Evolutionary conservation across 1,140 invertebrate species (phyloP).

Genomic region (Drosophila leontia): DNA sequence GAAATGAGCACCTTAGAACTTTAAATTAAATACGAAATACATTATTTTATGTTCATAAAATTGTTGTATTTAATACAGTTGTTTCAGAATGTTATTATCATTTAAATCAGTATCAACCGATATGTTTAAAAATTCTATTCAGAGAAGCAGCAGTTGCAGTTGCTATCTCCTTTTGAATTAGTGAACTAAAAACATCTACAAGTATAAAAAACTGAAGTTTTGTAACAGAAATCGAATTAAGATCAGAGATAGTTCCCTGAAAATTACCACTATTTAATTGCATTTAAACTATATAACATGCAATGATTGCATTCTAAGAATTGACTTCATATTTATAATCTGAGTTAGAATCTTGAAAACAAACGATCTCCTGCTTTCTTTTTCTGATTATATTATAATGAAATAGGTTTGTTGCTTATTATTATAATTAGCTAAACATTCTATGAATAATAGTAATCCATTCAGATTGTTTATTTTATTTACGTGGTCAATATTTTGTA

Average conservation of each 20-base stretch:
- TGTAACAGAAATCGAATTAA: background rate
- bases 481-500: constrained; percentile 10
- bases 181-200: background rate
- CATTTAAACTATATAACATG: background rate
- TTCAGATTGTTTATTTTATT: background rate
- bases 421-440: background rate
- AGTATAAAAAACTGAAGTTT: background rate
- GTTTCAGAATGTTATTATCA: background rate
- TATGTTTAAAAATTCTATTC: too few relatives aligned
- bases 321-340: background rate
- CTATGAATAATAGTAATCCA: background rate
- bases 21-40: too few relatives aligned
- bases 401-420: background rate
- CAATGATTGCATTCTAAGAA: background rate
- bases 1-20: too few relatives aligned
- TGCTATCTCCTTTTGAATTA: background rate
- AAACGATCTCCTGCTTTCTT: background rate
- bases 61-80: too few relatives aligned
- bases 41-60: too few relatives aligned
- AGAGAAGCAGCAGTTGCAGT: too few relatives aligned
- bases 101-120: background rate
- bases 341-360: background rate
- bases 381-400: background rate
- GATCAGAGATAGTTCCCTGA: background rate
- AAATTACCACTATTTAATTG: background rate